These are phyloP conservation scores for Dorcus hopei DNA, from an alignment of 2,888 invertebrate genomes.

Conservation along the genomic window DNA sequence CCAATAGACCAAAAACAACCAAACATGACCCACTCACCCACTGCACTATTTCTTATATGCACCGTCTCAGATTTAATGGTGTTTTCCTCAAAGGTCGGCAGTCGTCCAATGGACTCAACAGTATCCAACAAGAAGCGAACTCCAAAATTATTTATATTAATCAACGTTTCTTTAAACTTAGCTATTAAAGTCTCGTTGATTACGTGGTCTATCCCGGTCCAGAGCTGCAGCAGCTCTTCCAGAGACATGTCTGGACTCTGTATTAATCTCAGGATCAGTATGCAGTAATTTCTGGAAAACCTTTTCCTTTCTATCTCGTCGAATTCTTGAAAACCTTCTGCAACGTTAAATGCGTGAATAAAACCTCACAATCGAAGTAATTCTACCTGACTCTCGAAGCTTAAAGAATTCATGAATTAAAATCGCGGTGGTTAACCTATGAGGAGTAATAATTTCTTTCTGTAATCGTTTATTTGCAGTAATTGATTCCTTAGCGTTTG, in stretches of 20 bases:
- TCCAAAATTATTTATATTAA: slow-evolving; percentile 57
- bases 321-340: slow-evolving; percentile 50
- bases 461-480: not conserved
- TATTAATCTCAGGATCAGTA: slow-evolving; percentile 74
- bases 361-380: not conserved
- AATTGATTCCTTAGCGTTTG: not conserved
- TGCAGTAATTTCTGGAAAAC: slow-evolving; percentile 67
- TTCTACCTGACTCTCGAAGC: slow-evolving; percentile 55
- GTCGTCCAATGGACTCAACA: slow-evolving; percentile 32
- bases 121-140: slow-evolving; percentile 44
- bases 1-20: slow-evolving; percentile 24
- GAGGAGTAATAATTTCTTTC: slow-evolving; percentile 68
- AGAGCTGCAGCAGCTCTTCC: slow-evolving; percentile 60
- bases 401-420: slow-evolving; percentile 73
- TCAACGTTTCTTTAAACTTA: slow-evolving; percentile 45
- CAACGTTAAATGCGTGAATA: not conserved
- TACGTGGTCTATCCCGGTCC: slow-evolving; percentile 48
- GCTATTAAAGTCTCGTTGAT: slow-evolving; percentile 10
- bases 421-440: slow-evolving; percentile 74
- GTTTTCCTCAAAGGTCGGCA: slow-evolving; percentile 25
- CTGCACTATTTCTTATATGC: slow-evolving; percentile 61
- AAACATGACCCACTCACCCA: slow-evolving; percentile 52
- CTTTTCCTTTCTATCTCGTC: slow-evolving; percentile 40
- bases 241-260: slow-evolving; percentile 80
- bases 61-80: slow-evolving; percentile 39